phyloP scores from a whole-genome alignment of 2,113 vertebrate species.

The Bufo bufo region DNA sequence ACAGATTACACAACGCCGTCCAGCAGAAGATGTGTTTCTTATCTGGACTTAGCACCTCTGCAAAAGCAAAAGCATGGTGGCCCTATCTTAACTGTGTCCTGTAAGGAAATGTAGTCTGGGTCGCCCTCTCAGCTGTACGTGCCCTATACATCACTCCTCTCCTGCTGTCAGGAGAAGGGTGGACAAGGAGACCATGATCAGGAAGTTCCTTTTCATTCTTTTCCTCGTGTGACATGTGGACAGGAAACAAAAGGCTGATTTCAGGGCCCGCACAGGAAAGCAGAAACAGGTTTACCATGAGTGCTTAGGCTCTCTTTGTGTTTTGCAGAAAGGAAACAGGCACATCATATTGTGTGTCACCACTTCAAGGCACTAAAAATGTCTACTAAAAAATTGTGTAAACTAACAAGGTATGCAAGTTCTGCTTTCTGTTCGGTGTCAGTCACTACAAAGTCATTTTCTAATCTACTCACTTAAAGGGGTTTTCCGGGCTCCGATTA shows the following conservation, averaged over 20 bases:
- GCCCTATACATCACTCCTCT: slow-evolving; percentile 77
- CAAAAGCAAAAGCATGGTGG: slow-evolving; percentile 63
- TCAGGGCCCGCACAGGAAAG: slow-evolving; percentile 79
- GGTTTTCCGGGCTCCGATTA: too few relatives aligned
- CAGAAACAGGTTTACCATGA: slow-evolving; percentile 74
- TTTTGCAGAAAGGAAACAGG: slow-evolving; percentile 74
- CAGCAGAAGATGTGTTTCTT: slow-evolving; percentile 69
- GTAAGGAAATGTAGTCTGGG: slow-evolving; percentile 66
- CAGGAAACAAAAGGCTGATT: slow-evolving; percentile 76
- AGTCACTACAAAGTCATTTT: background rate
- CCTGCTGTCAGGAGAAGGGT: slow-evolving; percentile 78
- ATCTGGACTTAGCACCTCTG: slow-evolving; percentile 73
- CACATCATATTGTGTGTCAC: slow-evolving; percentile 64
- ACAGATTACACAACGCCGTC: slow-evolving; percentile 67
- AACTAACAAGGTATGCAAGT: slow-evolving; percentile 27
- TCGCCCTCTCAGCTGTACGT: slow-evolving; percentile 70
- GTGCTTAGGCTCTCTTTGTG: slow-evolving; percentile 67
- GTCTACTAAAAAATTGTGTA: slow-evolving; percentile 57
- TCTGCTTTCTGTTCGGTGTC: slow-evolving; percentile 15
- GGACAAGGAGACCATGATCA: slow-evolving; percentile 75
- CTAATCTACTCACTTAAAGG: background rate
- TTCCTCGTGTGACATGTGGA: slow-evolving; percentile 76
- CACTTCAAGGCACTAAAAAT: slow-evolving; percentile 63
- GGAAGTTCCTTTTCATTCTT: slow-evolving; percentile 75
- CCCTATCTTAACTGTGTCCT: slow-evolving; percentile 69